phyloP scores from a whole-genome alignment of 2,888 invertebrate genomes.

The Tenthredo mesomela region DNA sequence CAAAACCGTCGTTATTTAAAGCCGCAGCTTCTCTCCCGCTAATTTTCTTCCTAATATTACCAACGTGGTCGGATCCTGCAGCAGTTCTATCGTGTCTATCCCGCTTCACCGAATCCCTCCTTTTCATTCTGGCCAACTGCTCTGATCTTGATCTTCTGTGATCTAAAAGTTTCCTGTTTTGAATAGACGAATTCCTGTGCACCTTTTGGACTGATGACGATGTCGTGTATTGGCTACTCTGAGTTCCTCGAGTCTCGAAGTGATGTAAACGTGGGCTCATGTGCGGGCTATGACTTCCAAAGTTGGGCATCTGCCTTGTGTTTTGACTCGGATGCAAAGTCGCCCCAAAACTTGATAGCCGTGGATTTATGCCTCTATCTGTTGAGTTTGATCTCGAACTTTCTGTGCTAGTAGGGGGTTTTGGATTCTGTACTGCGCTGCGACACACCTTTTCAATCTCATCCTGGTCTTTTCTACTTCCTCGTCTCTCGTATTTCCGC shows the following conservation, averaged over 20 bases:
- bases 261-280: conserved; percentile 74
- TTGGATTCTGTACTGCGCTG: conserved; percentile 54
- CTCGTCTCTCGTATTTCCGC: conserved; percentile 67
- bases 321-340: conserved; percentile 75
- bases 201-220: conserved; percentile 18
- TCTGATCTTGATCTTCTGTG: conserved; percentile 73
- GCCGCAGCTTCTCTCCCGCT: neutral
- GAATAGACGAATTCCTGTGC: conserved; percentile 64
- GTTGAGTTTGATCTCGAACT: conserved; percentile 75
- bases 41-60: conserved; percentile 23
- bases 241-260: conserved; percentile 67
- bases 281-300: conserved; percentile 74
- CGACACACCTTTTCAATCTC: conserved; percentile 55
- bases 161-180: conserved; percentile 71
- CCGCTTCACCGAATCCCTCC: conserved; percentile 62
- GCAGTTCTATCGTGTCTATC: conserved; percentile 55
- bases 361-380: conserved; percentile 70
- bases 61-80: neutral
- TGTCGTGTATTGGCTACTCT: conserved; percentile 57
- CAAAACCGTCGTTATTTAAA: conserved; percentile 73
- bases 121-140: conserved; percentile 70
- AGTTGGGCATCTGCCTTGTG: conserved; percentile 75
- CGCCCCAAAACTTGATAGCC: conserved; percentile 70
- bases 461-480: conserved; percentile 58
- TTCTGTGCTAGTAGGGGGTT: conserved; percentile 69